phyloP scores from a whole-genome alignment of 2,113 vertebrate species.

The Siphamia tubifer region DNA sequence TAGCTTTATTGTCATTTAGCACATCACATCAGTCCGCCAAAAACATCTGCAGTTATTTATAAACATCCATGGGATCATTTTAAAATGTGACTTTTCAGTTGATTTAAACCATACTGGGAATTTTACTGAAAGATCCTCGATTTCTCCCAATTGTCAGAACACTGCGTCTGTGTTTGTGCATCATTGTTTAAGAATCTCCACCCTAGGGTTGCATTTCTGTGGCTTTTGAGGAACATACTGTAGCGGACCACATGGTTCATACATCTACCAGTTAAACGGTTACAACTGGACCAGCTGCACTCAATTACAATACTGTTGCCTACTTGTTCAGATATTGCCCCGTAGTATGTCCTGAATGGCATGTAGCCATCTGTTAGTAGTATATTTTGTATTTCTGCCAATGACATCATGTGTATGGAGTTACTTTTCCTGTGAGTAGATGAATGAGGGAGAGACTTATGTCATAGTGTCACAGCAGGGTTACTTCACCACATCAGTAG shows the following conservation, averaged over 20 bases:
- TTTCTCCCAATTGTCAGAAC: no score
- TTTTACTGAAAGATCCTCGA: no score
- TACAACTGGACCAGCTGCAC: slow-evolving; percentile 30
- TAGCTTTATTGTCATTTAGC: no score
- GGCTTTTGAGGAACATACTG: neutral
- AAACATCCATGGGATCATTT: no score
- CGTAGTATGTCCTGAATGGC: slow-evolving; percentile 19
- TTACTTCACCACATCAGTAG: slow-evolving; percentile 59
- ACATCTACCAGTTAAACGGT: slow-evolving; percentile 23
- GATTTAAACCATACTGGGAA: no score
- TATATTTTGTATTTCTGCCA: slow-evolving; percentile 17
- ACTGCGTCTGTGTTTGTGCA: no score
- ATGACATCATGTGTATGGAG: slow-evolving; percentile 49
- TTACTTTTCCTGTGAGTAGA: slow-evolving; percentile 19
- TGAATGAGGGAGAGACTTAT: neutral
- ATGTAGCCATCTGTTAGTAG: slow-evolving; percentile 44
- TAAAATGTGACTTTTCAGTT: no score
- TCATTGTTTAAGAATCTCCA: neutral
- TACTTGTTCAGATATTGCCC: slow-evolving; percentile 19
- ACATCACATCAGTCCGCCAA: no score
- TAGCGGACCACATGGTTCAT: neutral
- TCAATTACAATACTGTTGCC: slow-evolving; percentile 6
- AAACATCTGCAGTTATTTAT: no score
- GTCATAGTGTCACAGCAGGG: slow-evolving; percentile 41
- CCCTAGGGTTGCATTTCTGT: neutral